Evolutionary conservation across 2,113 vertebrate species (phyloP).

Genomic region (Pachycephala philippinensis): DNA sequence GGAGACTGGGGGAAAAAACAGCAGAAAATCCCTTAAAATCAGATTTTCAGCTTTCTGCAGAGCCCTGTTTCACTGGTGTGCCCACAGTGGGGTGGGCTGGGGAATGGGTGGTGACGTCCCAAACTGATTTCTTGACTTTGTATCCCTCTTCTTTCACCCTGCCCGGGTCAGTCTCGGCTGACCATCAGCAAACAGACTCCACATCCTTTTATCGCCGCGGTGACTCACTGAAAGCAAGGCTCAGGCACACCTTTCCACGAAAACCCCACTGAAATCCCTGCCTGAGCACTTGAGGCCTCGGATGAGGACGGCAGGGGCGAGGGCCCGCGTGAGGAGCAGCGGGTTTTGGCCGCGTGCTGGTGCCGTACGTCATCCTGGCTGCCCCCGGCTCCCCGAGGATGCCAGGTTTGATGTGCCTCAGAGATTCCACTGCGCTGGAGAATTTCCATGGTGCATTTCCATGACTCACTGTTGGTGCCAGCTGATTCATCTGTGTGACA

Average conservation of each 20-base stretch:
- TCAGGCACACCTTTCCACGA: not conserved
- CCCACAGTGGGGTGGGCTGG: no score
- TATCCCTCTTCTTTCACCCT: not conserved
- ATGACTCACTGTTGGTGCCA: not conserved
- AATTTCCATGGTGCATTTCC: conserved; percentile 34
- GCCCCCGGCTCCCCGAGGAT: not conserved
- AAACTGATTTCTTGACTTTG: not conserved
- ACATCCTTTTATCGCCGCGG: not conserved
- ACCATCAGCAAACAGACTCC: not conserved
- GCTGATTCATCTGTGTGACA: conserved; percentile 32
- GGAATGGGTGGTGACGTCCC: not conserved
- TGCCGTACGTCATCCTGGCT: not conserved
- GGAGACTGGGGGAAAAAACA: no score
- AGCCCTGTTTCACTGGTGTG: not conserved
- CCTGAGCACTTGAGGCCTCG: accelerated
- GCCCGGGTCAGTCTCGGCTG: not conserved
- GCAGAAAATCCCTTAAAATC: not conserved
- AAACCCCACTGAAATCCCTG: not conserved
- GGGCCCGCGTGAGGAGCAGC: not conserved
- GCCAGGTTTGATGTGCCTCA: not conserved
- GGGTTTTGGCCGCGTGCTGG: accelerated
- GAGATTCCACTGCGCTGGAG: not conserved
- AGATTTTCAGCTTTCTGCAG: not conserved
- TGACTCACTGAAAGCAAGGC: not conserved
- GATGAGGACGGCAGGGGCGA: not conserved